Evolutionary conservation across 2,113 vertebrate genomes (phyloP).

Genomic region (Cariama cristata): DNA sequence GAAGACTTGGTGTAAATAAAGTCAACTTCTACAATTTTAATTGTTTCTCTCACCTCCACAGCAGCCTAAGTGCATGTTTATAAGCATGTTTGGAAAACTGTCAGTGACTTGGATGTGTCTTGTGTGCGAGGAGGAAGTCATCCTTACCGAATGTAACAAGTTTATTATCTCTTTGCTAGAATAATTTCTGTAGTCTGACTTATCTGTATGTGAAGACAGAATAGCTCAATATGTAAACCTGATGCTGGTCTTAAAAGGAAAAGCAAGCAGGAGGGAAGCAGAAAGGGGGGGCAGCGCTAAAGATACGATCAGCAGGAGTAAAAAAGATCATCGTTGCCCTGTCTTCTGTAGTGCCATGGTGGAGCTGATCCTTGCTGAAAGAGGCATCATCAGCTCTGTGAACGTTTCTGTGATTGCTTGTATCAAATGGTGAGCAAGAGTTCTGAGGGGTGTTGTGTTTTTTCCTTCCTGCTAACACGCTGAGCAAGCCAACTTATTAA

Average conservation of each 20-base stretch:
- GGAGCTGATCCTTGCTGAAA: neutral
- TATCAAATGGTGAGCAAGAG: neutral
- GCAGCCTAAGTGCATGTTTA: neutral
- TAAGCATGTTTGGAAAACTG: neutral
- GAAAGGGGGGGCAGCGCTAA: neutral
- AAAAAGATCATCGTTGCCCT: neutral
- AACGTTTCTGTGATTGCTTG: neutral
- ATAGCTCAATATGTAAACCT: neutral
- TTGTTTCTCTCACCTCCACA: neutral
- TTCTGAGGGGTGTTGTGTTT: neutral
- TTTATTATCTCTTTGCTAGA: neutral
- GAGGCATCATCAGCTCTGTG: fast-evolving
- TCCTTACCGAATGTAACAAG: neutral
- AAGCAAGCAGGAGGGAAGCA: neutral
- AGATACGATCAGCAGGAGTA: too few species aligned
- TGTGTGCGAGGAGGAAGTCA: neutral
- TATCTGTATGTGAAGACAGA: neutral
- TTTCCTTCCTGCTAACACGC: neutral
- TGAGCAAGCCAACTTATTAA: conserved; percentile 23
- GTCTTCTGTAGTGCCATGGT: neutral
- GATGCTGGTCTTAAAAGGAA: neutral
- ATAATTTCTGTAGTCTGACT: neutral
- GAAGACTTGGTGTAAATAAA: neutral
- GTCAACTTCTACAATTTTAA: neutral
- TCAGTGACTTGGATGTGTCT: neutral